Conservation (phyloP, 2,888 invertebrate genomes). For the Cabera pusaria region DNA sequence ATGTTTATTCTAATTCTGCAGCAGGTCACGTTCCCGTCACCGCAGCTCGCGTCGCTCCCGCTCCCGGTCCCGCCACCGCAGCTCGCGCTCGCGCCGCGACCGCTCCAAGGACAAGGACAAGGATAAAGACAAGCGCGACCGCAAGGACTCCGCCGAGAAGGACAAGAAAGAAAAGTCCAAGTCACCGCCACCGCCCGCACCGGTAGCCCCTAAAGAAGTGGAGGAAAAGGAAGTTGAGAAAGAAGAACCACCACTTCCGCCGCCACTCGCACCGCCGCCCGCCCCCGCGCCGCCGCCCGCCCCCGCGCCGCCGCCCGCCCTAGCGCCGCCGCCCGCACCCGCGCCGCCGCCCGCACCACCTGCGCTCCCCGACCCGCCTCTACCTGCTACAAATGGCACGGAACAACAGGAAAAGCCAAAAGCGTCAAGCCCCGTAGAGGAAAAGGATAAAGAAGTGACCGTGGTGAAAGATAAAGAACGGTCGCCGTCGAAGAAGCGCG, state of each 20-base stretch:
- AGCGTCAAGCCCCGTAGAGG: conserved; percentile 17
- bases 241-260: conserved; percentile 37
- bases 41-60: conserved; percentile 83
- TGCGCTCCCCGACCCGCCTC: conserved; percentile 31
- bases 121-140: conserved; percentile 50
- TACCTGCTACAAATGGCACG: conserved; percentile 60
- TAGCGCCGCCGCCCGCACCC: background rate
- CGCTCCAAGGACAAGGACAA: conserved; percentile 69
- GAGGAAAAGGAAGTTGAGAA: conserved; percentile 48
- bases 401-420: conserved; percentile 44
- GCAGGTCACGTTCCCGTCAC: conserved; percentile 80
- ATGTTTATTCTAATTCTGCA: no score
- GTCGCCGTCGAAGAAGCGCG: conserved; percentile 69
- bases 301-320: background rate
- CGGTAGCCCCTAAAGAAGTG: conserved; percentile 49
- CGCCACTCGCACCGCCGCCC: background rate
- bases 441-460: conserved; percentile 44
- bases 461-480: conserved; percentile 53
- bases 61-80: conserved; percentile 79
- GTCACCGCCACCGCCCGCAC: conserved; percentile 37
- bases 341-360: background rate
- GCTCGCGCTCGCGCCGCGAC: conserved; percentile 78
- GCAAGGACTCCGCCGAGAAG: conserved; percentile 37
- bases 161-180: conserved; percentile 64
- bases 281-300: conserved; percentile 1